Evolutionary conservation across 2,888 invertebrate genomes (phyloP), one percentile per base, ranked within the genome.

Genomic region (Limnephilus rhombicus): DNA sequence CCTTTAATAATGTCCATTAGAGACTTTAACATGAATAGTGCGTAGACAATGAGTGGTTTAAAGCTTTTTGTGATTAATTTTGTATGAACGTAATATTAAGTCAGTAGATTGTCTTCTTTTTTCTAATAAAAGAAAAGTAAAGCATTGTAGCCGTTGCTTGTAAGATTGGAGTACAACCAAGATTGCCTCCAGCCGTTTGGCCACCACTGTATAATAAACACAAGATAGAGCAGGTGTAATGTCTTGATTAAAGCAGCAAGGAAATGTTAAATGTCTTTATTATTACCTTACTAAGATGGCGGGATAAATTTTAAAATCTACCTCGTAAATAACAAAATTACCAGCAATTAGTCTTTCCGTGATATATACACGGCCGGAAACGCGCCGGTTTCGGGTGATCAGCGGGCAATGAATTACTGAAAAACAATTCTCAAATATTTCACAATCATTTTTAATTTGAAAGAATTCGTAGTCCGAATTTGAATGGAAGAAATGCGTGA

Each of bases 251-350:
- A 83, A 37, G 37, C 45, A 37, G 49, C 49, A 37, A 45, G 45
- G 86, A 31, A 86, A 86, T 86, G n/a, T 89, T 68, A 34, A 68
- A 89, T 90, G 37, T 90, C 80, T 90, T 45, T 90, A 82, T 81
- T 81, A 90, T 89, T 45, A 89, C 49, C 53, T 80, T 90, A 83
- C 34, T 83, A 41, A 90, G 49, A 80, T 82, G 90, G 90, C 90
- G 45, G 90, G 9, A 41, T 81, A 81, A 68, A 68, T 5, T 68
- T 7, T 18, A 68, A 41, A 82, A 90, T 90, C 90, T 90, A 81
- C n/a, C 90, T 90, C 80, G 80, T 90, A 82, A 90, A 90, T 90
- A 90, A 80, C 45, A 29, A 90, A 89, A 90, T 90, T 90, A 82
- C 80, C 31, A 12, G 81, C 90, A 90, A 90, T 90, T 90, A 90